A percentile compares a stretch with the other conserved stretches of the same genome.
Conservation (phyloP, 2,113 vertebrate species). For the Condylura cristata region DNA sequence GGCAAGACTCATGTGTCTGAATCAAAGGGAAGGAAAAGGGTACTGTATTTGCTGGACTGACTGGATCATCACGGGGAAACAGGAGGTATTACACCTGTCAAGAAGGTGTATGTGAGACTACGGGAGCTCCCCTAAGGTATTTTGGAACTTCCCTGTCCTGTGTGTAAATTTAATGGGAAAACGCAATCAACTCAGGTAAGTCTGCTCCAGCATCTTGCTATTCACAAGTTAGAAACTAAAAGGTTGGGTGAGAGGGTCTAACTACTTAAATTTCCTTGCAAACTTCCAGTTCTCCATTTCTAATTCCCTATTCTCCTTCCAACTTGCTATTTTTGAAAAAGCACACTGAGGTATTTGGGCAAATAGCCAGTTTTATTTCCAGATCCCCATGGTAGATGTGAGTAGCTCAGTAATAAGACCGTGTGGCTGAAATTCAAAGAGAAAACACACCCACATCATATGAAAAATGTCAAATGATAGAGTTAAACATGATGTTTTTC, state of each 20-base stretch:
- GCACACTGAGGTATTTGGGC: background rate
- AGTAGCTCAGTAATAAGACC: constrained; percentile 50
- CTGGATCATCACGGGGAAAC: background rate
- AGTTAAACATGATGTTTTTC: constrained; percentile 66
- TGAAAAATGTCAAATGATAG: constrained; percentile 70
- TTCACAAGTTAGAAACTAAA: background rate
- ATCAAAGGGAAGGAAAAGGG: background rate
- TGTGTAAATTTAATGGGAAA: background rate
- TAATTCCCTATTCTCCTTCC: background rate
- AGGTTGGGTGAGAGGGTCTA: background rate
- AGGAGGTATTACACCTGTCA: background rate
- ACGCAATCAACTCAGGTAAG: background rate
- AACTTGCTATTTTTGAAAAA: constrained; percentile 34
- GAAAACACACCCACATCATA: constrained; percentile 36
- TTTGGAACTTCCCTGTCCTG: background rate
- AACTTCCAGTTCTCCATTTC: background rate
- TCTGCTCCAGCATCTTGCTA: background rate
- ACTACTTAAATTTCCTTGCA: background rate
- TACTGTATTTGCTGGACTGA: background rate
- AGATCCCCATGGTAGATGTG: constrained; percentile 41
- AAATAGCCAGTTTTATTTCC: constrained; percentile 74
- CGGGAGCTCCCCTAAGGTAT: background rate
- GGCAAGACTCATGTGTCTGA: background rate
- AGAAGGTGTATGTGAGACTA: background rate
- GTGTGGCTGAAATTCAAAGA: constrained; percentile 59